Evolutionary conservation across 53 echinoderm and acorn worm species (phyloP).

Genomic region (Actinopyga echinites): DNA sequence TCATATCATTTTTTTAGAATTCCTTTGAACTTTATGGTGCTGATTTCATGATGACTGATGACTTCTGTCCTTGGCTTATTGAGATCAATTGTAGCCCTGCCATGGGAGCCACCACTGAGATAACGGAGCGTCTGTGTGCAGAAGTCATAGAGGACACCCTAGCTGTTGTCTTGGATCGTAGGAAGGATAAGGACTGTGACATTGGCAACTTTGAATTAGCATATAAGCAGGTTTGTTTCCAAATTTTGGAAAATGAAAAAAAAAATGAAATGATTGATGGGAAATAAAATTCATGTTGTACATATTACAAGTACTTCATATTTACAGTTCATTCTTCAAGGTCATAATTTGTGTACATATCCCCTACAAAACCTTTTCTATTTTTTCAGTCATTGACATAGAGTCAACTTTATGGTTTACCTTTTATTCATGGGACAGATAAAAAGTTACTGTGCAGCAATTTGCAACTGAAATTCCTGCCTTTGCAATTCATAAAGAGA

Average conservation of each 20-base stretch:
- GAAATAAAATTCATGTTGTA: too few relatives aligned
- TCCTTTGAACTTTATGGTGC: slow-evolving; percentile 99
- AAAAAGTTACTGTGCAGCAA: too few relatives aligned
- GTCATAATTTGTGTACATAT: too few relatives aligned
- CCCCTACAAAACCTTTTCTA: too few relatives aligned
- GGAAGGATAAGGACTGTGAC: slow-evolving; percentile 88
- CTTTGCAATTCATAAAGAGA: too few relatives aligned
- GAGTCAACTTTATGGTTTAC: too few relatives aligned
- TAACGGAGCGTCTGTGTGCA: slow-evolving; percentile 94
- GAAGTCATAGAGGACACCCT: slow-evolving; percentile 95
- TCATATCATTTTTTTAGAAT: slow-evolving; percentile 52
- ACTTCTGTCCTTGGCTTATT: slow-evolving; percentile 92
- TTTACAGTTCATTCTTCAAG: too few relatives aligned
- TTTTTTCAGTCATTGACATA: too few relatives aligned
- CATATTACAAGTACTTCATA: too few relatives aligned
- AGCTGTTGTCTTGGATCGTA: slow-evolving; percentile 93
- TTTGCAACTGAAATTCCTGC: too few relatives aligned
- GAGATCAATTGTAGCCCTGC: slow-evolving; percentile 99
- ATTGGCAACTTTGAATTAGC: slow-evolving; percentile 87
- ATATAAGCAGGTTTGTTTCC: slow-evolving; percentile 79
- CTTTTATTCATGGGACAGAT: too few relatives aligned
- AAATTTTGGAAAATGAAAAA: not conserved
- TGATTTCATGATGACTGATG: slow-evolving; percentile 98
- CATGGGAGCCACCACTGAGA: slow-evolving; percentile 89
- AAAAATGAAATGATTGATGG: too few relatives aligned